Evolutionary conservation across 1,140 invertebrate genomes (phyloP).

Genomic region (Neelides sp.): DNA sequence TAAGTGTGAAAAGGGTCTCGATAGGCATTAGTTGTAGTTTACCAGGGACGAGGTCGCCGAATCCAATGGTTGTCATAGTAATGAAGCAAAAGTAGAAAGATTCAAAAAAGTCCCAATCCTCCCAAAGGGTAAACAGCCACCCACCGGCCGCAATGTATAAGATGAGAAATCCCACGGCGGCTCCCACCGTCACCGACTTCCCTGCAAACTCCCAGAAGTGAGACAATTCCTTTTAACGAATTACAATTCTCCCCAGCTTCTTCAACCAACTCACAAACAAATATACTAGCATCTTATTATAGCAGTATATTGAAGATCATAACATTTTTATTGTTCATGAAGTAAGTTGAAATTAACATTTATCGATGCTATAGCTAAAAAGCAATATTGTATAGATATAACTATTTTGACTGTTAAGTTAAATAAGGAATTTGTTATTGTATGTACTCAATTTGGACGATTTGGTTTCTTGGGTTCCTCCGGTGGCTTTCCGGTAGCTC

Average conservation of each 20-base stretch:
- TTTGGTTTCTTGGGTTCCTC: constrained; percentile 17
- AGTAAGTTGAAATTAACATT: too few relatives aligned
- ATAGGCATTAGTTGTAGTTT: too few relatives aligned
- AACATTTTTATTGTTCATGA: too few relatives aligned
- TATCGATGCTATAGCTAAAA: too few relatives aligned
- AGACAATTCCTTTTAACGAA: too few relatives aligned
- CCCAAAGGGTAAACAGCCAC: constrained; percentile 55
- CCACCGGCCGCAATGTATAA: constrained; percentile 54
- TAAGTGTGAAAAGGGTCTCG: too few relatives aligned
- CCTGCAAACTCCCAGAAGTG: constrained; percentile 15
- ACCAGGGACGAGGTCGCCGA: constrained; percentile 83
- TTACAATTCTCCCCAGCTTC: too few relatives aligned
- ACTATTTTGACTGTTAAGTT: constrained; percentile 9
- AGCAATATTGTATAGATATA: not conserved
- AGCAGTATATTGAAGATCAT: too few relatives aligned
- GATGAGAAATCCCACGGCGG: constrained; percentile 57
- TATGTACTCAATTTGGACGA: constrained; percentile 26
- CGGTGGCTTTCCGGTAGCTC: constrained; percentile 22
- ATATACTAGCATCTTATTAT: too few relatives aligned
- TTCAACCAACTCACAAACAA: too few relatives aligned
- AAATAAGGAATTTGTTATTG: constrained; percentile 19
- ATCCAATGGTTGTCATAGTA: constrained; percentile 88
- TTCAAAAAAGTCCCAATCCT: constrained; percentile 82
- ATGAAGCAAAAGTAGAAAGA: constrained; percentile 90
- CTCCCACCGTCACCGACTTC: constrained; percentile 32